A percentile compares a stretch with the other conserved stretches of the same genome.
phyloP scores from a whole-genome alignment of 2,113 vertebrate species.

The Barbus barbus region DNA sequence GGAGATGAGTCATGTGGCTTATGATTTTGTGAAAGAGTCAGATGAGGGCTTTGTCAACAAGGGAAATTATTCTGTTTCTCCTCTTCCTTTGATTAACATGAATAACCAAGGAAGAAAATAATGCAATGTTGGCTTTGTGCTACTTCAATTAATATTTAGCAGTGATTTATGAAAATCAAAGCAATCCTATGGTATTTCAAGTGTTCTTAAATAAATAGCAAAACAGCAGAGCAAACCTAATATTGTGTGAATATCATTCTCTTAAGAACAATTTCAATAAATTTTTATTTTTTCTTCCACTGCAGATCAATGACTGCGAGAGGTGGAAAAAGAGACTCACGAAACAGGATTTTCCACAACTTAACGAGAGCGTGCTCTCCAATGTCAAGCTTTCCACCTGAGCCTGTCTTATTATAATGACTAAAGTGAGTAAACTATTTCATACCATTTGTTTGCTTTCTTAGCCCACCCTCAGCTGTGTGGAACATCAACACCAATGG shows the following conservation, averaged over 20 bases:
- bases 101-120: slow-evolving; percentile 11
- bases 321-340: not conserved
- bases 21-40: slow-evolving; percentile 22
- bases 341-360: slow-evolving; percentile 8
- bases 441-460: slow-evolving; percentile 42
- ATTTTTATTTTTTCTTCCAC: not conserved
- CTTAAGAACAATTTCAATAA: slow-evolving; percentile 21
- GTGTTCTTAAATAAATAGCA: not conserved
- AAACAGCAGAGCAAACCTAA: not conserved
- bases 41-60: slow-evolving; percentile 35
- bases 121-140: slow-evolving; percentile 5
- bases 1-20: slow-evolving; percentile 26
- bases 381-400: slow-evolving; percentile 15
- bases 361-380: not conserved
- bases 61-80: slow-evolving; percentile 29
- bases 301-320: slow-evolving; percentile 12
- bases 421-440: slow-evolving; percentile 44
- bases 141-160: not conserved
- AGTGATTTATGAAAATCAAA: slow-evolving; percentile 15
- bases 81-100: slow-evolving; percentile 37
- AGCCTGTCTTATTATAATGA: slow-evolving; percentile 19
- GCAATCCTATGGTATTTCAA: not conserved
- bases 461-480: slow-evolving; percentile 4
- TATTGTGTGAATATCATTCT: slow-evolving; percentile 11
- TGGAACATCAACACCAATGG: slow-evolving; percentile 3